Evolutionary conservation across 1,140 invertebrate genomes (phyloP).

Genomic region (Drosophila truncata): DNA sequence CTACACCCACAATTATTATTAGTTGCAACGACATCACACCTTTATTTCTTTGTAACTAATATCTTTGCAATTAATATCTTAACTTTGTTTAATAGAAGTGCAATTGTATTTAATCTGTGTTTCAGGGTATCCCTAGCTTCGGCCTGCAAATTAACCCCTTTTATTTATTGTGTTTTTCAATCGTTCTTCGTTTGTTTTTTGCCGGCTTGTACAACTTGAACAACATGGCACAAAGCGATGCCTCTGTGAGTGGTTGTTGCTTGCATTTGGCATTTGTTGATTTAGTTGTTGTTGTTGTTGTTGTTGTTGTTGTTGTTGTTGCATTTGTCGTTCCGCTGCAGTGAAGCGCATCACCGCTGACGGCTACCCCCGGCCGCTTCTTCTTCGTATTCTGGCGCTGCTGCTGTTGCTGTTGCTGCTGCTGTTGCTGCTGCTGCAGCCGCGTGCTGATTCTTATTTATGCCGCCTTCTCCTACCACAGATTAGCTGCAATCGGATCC

Average conservation of each 20-base stretch:
- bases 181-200: conserved; percentile 41
- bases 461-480: conserved; percentile 34
- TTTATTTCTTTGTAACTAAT: neutral
- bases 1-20: neutral
- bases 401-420: conserved; percentile 3
- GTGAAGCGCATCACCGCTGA: conserved; percentile 76
- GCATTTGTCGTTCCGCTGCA: conserved; percentile 71
- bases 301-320: conserved; percentile 13
- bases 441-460: conserved; percentile 76
- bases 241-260: conserved; percentile 28
- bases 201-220: conserved; percentile 24
- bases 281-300: too few relatives aligned
- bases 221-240: conserved; percentile 43
- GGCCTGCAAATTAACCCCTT: conserved; percentile 14
- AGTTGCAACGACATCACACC: neutral
- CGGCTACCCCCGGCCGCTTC: conserved; percentile 13
- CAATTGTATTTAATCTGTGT: neutral
- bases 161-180: conserved; percentile 20
- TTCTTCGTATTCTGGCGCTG: conserved; percentile 3
- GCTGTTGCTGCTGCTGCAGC: conserved; percentile 40
- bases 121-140: conserved; percentile 16
- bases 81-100: neutral
- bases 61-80: too few relatives aligned
- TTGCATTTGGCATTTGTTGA: conserved; percentile 12
- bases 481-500: conserved; percentile 56